A percentile compares a stretch with the other conserved stretches of the same genome.
Conservation (phyloP, 2,113 vertebrate species). For the Carettochelys insculpta region DNA sequence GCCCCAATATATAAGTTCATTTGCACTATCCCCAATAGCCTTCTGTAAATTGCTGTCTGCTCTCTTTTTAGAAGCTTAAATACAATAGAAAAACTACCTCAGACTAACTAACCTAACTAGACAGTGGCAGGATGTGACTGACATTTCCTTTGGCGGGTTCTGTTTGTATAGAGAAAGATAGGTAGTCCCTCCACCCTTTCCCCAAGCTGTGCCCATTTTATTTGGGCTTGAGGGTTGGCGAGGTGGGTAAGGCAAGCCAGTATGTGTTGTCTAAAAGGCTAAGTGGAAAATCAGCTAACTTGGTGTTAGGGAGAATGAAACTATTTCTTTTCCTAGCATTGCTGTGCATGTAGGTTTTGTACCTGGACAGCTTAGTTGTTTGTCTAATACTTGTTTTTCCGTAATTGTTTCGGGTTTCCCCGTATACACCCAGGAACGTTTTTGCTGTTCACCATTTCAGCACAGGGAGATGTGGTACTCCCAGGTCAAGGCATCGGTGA, state of each 20-base stretch:
- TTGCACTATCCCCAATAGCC: not conserved
- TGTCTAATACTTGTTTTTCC: slow-evolving; percentile 8
- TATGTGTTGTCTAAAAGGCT: not conserved
- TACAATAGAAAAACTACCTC: not conserved
- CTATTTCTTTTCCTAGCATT: not conserved
- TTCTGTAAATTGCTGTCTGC: not conserved
- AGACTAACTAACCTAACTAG: not conserved
- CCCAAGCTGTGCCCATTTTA: not conserved
- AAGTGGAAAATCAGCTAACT: not conserved
- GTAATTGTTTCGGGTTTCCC: slow-evolving; percentile 34
- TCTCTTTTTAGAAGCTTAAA: not conserved
- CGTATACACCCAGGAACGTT: slow-evolving; percentile 27
- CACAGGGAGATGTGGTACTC: not conserved
- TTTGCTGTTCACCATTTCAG: not conserved
- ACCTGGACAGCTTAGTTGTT: slow-evolving; percentile 29
- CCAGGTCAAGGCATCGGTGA: slow-evolving; percentile 22
- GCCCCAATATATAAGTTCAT: not conserved
- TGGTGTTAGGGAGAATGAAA: slow-evolving; percentile 35
- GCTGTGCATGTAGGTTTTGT: not conserved
- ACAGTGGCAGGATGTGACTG: not conserved
- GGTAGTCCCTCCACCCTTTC: not conserved
- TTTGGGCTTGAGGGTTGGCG: not conserved
- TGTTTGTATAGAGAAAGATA: not conserved
- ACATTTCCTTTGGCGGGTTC: slow-evolving; percentile 8
- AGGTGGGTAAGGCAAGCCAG: not conserved